phyloP scores from a whole-genome alignment of 2,113 vertebrate species.

The Gadus macrocephalus region DNA sequence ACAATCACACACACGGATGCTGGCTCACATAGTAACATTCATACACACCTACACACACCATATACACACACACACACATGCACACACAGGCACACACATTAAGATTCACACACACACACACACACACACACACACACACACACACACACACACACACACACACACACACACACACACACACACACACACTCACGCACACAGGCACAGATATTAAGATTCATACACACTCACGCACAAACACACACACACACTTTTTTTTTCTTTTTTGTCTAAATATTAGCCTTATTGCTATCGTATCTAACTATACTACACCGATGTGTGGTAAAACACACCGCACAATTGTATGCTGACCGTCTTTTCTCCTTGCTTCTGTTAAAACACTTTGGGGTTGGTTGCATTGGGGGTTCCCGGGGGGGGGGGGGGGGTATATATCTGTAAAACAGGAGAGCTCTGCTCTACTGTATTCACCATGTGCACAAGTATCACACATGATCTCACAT shows the following conservation, averaged over 20 bases:
- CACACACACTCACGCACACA: constrained; percentile 2
- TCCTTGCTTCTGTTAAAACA: too few species aligned
- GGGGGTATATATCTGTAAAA: too few species aligned
- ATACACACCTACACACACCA: constrained; percentile 2
- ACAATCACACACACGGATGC: constrained; percentile 17
- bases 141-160: constrained; percentile 21
- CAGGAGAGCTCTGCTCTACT: too few species aligned
- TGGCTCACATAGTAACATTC: not conserved
- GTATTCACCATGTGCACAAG: too few species aligned
- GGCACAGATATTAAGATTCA: not conserved
- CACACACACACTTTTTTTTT: not conserved
- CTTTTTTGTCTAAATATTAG: too few species aligned
- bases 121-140: constrained; percentile 19
- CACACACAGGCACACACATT: not conserved
- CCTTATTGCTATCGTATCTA: too few species aligned
- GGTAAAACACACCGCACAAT: too few species aligned
- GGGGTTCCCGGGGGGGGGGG: too few species aligned
- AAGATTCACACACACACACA: constrained; percentile 6
- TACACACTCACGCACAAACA: not conserved
- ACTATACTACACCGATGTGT: too few species aligned
- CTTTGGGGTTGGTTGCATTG: too few species aligned
- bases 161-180: constrained; percentile 11
- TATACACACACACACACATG: not conserved
- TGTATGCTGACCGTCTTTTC: too few species aligned
- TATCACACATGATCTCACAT: too few species aligned